phyloP scores from a whole-genome alignment of 2,888 invertebrate genomes.

The Scrobipalpa costella region DNA sequence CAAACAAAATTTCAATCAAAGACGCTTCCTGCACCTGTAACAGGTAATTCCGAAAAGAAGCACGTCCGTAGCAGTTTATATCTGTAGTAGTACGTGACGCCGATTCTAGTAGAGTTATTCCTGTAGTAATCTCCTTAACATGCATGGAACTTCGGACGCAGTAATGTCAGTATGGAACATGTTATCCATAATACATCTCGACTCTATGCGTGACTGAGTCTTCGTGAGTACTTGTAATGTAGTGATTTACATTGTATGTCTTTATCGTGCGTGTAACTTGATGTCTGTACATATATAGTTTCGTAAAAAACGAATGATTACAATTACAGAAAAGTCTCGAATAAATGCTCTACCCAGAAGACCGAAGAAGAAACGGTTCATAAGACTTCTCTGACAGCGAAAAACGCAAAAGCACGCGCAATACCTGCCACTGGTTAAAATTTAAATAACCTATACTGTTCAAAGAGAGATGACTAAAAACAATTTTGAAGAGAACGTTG shows the following conservation, averaged over 20 bases:
- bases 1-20: constrained; percentile 2
- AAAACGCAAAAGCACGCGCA: too few relatives aligned
- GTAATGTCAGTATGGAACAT: constrained; percentile 9
- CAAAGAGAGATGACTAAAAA: not conserved
- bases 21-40: constrained; percentile 13
- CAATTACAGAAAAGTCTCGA: not conserved
- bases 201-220: not conserved
- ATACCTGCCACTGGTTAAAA: too few relatives aligned
- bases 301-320: not conserved
- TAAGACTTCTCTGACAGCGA: too few relatives aligned
- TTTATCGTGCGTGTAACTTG: not conserved
- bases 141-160: not conserved
- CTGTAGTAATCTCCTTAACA: constrained; percentile 2
- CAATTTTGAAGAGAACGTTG: too few relatives aligned
- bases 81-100: not conserved
- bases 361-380: too few relatives aligned
- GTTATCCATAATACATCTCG: constrained; percentile 11
- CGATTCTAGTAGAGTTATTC: constrained; percentile 1
- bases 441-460: too few relatives aligned
- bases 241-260: not conserved
- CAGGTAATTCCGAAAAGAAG: not conserved
- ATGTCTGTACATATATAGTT: not conserved
- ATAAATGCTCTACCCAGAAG: too few relatives aligned
- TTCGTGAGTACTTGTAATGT: not conserved
- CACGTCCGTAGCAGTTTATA: constrained; percentile 21